A percentile compares a stretch with the other conserved stretches of the same genome.
Evolutionary conservation across 2,888 invertebrate genomes (phyloP).

Genomic region (Drosophila acutilabella): DNA sequence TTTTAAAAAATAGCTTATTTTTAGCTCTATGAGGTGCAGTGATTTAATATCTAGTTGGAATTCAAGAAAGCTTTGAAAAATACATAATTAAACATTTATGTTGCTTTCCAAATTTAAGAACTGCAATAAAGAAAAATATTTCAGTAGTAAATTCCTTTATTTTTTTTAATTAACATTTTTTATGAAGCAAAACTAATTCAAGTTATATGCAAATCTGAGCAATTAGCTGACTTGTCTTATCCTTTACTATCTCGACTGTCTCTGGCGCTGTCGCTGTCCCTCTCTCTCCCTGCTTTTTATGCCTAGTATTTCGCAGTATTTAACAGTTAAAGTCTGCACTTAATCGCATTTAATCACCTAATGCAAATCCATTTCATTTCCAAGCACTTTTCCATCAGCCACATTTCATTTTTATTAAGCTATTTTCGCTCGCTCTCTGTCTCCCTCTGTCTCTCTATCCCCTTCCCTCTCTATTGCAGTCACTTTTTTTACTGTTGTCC

Average conservation of each 20-base stretch:
- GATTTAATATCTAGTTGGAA: too few species aligned
- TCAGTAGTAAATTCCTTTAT: too few species aligned
- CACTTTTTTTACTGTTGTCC: conserved; percentile 29
- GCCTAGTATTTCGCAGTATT: background rate
- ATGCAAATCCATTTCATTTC: conserved; percentile 45
- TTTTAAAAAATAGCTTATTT: too few species aligned
- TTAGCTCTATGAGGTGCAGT: too few species aligned
- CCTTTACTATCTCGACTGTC: too few species aligned
- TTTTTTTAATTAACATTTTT: too few species aligned
- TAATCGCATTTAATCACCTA: conserved; percentile 40
- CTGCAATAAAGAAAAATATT: too few species aligned
- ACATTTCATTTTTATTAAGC: conserved; percentile 35
- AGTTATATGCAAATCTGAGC: too few species aligned
- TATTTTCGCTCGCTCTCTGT: conserved; percentile 8
- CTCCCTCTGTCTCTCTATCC: background rate
- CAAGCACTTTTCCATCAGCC: conserved; percentile 36
- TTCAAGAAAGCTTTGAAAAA: too few species aligned
- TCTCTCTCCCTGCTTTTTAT: background rate
- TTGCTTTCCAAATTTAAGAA: too few species aligned
- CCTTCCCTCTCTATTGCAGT: background rate
- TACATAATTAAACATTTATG: too few species aligned
- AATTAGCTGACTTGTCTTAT: too few species aligned
- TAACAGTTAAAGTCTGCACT: background rate
- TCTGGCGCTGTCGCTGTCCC: background rate
- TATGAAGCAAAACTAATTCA: background rate